These are phyloP conservation scores for Aphelenchoides fujianensis DNA, from an alignment of 1,140 invertebrate species.

Conservation along the genomic window DNA sequence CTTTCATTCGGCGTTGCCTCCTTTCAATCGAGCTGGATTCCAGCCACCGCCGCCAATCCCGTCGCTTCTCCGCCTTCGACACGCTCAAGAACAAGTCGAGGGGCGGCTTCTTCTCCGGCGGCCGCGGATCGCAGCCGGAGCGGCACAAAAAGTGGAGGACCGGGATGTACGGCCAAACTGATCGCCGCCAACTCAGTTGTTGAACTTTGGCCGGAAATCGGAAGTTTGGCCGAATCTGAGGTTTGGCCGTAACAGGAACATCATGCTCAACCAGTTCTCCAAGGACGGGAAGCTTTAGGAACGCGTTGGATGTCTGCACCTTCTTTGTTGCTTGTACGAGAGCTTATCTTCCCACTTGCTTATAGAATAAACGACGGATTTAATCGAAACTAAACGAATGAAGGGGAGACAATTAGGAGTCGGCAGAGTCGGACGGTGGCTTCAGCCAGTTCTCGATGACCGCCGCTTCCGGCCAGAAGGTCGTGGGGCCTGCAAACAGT, in stretches of 20 bases:
- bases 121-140: slow-evolving; percentile 7
- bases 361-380: not conserved
- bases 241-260: no score
- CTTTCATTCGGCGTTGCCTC: no score
- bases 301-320: no score
- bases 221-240: no score
- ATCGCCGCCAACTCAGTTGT: no score
- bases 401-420: not conserved
- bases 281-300: slow-evolving; percentile 15
- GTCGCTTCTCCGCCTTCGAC: slow-evolving; percentile 18
- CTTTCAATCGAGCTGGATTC: no score
- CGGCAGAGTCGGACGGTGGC: no score
- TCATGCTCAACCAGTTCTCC: slow-evolving; percentile 22
- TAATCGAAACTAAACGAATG: not conserved
- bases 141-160: slow-evolving; percentile 9
- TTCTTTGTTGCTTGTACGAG: no score
- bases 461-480: not conserved
- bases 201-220: no score
- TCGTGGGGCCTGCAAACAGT: slow-evolving; percentile 24
- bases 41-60: slow-evolving; percentile 16
- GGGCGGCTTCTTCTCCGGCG: slow-evolving; percentile 8
- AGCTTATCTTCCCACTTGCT: no score
- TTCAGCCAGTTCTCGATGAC: slow-evolving; percentile 1
- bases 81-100: slow-evolving; percentile 12
- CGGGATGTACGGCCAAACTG: no score